Percentiles rank a stretch among this genome's conserved stretches.
Conservation (phyloP, 2,888 invertebrate genomes). For the Drosophila incognita region DNA sequence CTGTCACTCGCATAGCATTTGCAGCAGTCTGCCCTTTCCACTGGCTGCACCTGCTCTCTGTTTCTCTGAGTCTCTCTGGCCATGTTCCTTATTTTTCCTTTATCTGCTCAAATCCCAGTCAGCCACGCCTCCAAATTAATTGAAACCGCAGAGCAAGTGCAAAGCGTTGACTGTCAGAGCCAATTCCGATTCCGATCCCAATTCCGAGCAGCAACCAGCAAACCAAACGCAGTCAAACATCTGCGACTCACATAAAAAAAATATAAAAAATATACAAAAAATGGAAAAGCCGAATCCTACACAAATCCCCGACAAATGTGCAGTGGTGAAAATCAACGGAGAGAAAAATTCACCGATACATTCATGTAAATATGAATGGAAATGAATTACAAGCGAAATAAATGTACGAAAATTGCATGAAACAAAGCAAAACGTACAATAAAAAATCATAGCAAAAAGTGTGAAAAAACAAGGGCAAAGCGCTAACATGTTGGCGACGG, state of each 20-base stretch:
- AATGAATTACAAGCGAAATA: constrained; percentile 79
- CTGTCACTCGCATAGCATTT: constrained; percentile 5
- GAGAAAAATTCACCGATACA: constrained; percentile 56
- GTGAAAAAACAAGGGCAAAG: constrained; percentile 28
- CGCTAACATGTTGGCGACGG: constrained; percentile 40
- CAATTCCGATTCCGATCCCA: constrained; percentile 59
- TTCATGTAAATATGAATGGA: constrained; percentile 76
- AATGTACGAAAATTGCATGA: constrained; percentile 73
- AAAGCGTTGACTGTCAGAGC: constrained; percentile 61
- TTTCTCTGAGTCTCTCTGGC: constrained; percentile 25
- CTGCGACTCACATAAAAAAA: constrained; percentile 53
- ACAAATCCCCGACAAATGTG: constrained; percentile 73
- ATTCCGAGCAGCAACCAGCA: constrained; percentile 22
- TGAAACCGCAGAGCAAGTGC: constrained; percentile 73
- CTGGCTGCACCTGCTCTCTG: constrained; percentile 33
- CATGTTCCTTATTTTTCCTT: background rate
- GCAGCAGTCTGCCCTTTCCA: constrained; percentile 5
- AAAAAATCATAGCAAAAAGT: constrained; percentile 55
- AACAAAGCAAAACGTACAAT: constrained; percentile 61
- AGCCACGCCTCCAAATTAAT: constrained; percentile 69
- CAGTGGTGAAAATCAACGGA: constrained; percentile 42
- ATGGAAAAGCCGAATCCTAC: constrained; percentile 45
- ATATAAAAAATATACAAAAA: constrained; percentile 17
- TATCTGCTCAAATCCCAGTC: constrained; percentile 27
- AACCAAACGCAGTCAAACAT: constrained; percentile 38